These are phyloP conservation scores for Myripristis murdjan DNA, from an alignment of 2,797 vertebrate genomes.

Conservation along the genomic window DNA sequence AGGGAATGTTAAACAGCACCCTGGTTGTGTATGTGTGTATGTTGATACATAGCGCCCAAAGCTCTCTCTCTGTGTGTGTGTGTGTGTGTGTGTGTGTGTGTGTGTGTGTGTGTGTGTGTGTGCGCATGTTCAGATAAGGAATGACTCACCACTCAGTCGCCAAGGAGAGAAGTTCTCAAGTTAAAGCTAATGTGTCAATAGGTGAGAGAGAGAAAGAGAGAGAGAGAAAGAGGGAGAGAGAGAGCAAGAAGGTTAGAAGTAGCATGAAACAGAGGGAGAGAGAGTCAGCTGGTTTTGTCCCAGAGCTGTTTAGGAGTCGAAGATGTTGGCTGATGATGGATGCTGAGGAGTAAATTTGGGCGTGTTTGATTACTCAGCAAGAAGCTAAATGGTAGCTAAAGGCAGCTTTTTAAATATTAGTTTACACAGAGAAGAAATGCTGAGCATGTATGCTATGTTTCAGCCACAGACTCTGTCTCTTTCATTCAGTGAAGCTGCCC, in stretches of 20 bases:
- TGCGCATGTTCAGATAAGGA: constrained; percentile 37
- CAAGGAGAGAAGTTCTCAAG: constrained; percentile 12
- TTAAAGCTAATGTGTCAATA: constrained; percentile 36
- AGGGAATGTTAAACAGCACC: constrained; percentile 29
- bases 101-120: not conserved
- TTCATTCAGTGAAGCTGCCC: not conserved
- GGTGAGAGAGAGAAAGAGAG: not conserved
- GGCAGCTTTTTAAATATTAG: not conserved
- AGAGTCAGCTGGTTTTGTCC: constrained; percentile 2
- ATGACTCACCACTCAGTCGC: constrained; percentile 41
- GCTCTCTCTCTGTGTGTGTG: too few species aligned
- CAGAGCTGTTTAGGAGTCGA: not conserved
- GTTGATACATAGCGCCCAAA: too few species aligned
- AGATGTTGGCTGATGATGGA: not conserved
- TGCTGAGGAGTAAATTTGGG: not conserved
- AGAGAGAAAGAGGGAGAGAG: not conserved
- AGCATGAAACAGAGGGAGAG: too few species aligned
- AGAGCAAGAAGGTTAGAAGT: not conserved
- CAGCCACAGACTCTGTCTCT: not conserved
- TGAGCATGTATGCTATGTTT: not conserved
- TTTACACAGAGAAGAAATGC: not conserved
- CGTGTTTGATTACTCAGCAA: not conserved
- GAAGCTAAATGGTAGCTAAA: not conserved
- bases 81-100: too few species aligned
- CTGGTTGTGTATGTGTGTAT: not conserved